A percentile compares a stretch with the other conserved stretches of the same genome.
These are phyloP conservation scores for Litoditis marina DNA, from an alignment of 2,888 invertebrate genomes.

Conservation along the genomic window DNA sequence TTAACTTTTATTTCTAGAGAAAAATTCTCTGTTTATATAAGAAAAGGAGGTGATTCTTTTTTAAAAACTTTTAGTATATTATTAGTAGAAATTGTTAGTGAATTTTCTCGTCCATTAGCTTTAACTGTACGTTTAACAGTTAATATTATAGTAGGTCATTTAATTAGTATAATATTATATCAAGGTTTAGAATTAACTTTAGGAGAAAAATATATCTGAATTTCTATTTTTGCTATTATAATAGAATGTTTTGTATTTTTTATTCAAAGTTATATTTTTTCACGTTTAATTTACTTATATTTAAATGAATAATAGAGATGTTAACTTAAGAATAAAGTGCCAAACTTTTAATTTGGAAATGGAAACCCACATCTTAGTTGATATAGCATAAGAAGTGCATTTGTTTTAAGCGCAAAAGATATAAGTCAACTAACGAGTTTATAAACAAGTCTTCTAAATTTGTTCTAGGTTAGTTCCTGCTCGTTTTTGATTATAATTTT, in stretches of 20 bases:
- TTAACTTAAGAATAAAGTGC: slow-evolving; percentile 50
- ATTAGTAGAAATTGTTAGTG: slow-evolving; percentile 45
- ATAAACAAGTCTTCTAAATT: slow-evolving; percentile 50
- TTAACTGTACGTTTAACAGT: slow-evolving; percentile 51
- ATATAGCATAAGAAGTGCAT: slow-evolving; percentile 53
- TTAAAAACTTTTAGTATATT: slow-evolving; percentile 48
- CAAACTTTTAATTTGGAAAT: slow-evolving; percentile 51
- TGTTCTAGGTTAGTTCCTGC: slow-evolving; percentile 40
- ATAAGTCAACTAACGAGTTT: slow-evolving; percentile 42
- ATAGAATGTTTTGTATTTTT: slow-evolving; percentile 54
- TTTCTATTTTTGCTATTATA: slow-evolving; percentile 44
- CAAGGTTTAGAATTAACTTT: slow-evolving; percentile 36
- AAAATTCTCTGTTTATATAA: slow-evolving; percentile 48
- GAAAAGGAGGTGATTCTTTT: slow-evolving; percentile 40
- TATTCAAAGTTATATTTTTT: slow-evolving; percentile 52
- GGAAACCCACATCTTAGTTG: slow-evolving; percentile 51
- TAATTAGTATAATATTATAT: slow-evolving; percentile 43
- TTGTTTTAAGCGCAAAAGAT: slow-evolving; percentile 54
- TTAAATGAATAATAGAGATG: slow-evolving; percentile 43
- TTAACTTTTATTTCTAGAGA: slow-evolving; percentile 46
- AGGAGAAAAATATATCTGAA: slow-evolving; percentile 45
- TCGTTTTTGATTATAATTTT: slow-evolving; percentile 46
- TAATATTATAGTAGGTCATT: slow-evolving; percentile 52
- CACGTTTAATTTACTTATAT: slow-evolving; percentile 48
- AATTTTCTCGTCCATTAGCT: slow-evolving; percentile 52